Evolutionary conservation across 2,797 vertebrate species (phyloP).

Genomic region (Acrossocheilus wenchowensis): DNA sequence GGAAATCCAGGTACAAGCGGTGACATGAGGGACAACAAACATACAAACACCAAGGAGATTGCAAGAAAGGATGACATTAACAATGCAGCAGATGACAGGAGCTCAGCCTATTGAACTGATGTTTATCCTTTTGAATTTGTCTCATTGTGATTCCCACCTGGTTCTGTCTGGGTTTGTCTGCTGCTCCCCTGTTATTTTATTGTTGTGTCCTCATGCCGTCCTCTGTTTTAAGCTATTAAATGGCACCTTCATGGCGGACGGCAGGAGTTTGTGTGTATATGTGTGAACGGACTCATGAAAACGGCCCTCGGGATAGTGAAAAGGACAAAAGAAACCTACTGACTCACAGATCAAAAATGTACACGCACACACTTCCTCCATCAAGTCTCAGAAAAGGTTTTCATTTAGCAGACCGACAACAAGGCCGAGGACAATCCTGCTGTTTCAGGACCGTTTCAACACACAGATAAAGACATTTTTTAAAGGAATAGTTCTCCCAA

Average conservation of each 20-base stretch:
- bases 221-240: slow-evolving; percentile 46
- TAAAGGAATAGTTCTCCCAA: not conserved
- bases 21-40: slow-evolving; percentile 1
- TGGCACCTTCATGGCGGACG: slow-evolving; percentile 23
- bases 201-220: slow-evolving; percentile 35
- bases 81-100: slow-evolving; percentile 27
- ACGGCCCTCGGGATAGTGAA: slow-evolving; percentile 54
- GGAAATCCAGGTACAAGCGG: not conserved
- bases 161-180: slow-evolving; percentile 45
- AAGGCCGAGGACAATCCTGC: slow-evolving; percentile 23
- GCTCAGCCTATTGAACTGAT: slow-evolving; percentile 21
- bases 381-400: slow-evolving; percentile 21
- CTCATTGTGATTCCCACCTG: slow-evolving; percentile 54
- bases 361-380: not conserved
- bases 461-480: not conserved
- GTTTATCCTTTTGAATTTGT: slow-evolving; percentile 38
- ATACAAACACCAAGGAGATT: slow-evolving; percentile 3
- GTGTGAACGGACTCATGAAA: not conserved
- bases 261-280: slow-evolving; percentile 7
- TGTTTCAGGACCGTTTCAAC: not conserved
- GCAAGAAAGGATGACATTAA: slow-evolving; percentile 18
- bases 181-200: slow-evolving; percentile 52
- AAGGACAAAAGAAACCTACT: slow-evolving; percentile 55
- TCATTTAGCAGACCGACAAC: not conserved
- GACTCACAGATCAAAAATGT: slow-evolving; percentile 22